Percentiles rank a stretch among this genome's conserved stretches.
These are phyloP conservation scores for Halictus rubicundus DNA, from an alignment of 1,140 invertebrate genomes.

Conservation along the genomic window DNA sequence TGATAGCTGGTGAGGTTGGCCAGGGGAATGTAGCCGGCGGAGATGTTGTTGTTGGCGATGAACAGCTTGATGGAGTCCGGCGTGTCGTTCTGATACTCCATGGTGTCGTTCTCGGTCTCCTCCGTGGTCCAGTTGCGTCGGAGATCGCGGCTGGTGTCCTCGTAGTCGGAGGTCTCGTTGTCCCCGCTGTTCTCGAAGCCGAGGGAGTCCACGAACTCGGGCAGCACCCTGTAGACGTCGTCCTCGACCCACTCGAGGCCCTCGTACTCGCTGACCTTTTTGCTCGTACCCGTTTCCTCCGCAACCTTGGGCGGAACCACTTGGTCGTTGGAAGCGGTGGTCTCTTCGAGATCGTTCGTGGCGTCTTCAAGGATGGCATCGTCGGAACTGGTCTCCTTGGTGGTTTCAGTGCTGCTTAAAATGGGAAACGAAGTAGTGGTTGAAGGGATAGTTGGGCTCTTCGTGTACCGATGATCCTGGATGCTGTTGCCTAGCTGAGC, in stretches of 20 bases:
- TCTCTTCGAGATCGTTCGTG: neutral
- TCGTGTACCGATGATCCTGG: neutral
- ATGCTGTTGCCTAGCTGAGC: conserved; percentile 32
- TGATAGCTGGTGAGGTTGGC: conserved; percentile 71
- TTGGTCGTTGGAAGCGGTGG: neutral
- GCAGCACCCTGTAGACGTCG: conserved; percentile 77
- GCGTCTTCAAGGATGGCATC: neutral
- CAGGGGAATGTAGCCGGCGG: conserved; percentile 33
- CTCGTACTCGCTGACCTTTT: conserved; percentile 69
- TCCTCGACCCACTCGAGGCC: conserved; percentile 77
- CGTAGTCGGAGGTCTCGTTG: conserved; percentile 52
- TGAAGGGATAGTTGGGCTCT: neutral
- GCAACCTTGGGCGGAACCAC: neutral
- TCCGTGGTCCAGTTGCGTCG: neutral
- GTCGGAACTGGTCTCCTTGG: neutral
- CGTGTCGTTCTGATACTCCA: conserved; percentile 66
- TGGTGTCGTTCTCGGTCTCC: conserved; percentile 62
- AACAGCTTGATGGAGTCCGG: conserved; percentile 33
- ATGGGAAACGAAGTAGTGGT: conserved; percentile 1
- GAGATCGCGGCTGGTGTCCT: conserved; percentile 23
- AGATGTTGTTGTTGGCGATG: conserved; percentile 41
- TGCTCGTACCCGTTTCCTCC: neutral
- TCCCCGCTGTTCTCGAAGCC: conserved; percentile 60
- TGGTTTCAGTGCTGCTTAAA: neutral
- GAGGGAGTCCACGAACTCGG: conserved; percentile 57